Evolutionary conservation across 2,113 vertebrate species (phyloP).

Genomic region (Ascaphus truei): DNA sequence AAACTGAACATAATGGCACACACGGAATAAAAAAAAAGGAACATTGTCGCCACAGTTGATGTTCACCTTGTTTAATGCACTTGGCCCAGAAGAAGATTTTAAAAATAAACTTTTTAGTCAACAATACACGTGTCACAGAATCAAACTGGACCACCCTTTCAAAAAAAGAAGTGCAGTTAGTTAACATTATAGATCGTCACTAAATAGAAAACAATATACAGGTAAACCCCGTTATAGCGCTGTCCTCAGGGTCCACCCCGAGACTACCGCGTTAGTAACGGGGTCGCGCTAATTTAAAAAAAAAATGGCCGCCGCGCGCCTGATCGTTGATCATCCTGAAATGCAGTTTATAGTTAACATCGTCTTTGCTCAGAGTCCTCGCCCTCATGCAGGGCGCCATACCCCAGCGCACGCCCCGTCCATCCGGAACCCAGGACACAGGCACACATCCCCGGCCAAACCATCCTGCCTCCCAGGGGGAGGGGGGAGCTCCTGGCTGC

Average conservation of each 20-base stretch:
- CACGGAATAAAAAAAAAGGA: conserved; percentile 20
- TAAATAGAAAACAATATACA: background rate
- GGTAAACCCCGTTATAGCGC: too few species aligned
- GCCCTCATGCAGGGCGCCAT: conserved; percentile 72
- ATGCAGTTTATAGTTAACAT: conserved; percentile 78
- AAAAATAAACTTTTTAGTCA: conserved; percentile 23
- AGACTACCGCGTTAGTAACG: too few species aligned
- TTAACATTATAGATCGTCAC: background rate
- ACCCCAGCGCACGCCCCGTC: conserved; percentile 28
- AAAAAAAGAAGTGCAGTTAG: conserved; percentile 10
- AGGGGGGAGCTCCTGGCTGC: background rate
- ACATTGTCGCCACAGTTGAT: conserved; percentile 11
- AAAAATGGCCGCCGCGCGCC: too few species aligned
- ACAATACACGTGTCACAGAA: background rate
- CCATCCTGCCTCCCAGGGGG: background rate
- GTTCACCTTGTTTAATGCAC: conserved; percentile 6
- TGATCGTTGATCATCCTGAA: conserved; percentile 96
- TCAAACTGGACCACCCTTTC: background rate
- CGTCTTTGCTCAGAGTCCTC: conserved; percentile 72
- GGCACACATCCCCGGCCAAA: conserved; percentile 23
- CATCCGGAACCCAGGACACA: conserved; percentile 35
- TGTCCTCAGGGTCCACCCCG: too few species aligned
- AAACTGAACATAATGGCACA: conserved; percentile 17
- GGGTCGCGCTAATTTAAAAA: too few species aligned
- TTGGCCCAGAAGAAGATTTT: conserved; percentile 20